These are phyloP conservation scores for Elysia chlorotica DNA, from an alignment of 1,140 invertebrate genomes.

Conservation along the genomic window DNA sequence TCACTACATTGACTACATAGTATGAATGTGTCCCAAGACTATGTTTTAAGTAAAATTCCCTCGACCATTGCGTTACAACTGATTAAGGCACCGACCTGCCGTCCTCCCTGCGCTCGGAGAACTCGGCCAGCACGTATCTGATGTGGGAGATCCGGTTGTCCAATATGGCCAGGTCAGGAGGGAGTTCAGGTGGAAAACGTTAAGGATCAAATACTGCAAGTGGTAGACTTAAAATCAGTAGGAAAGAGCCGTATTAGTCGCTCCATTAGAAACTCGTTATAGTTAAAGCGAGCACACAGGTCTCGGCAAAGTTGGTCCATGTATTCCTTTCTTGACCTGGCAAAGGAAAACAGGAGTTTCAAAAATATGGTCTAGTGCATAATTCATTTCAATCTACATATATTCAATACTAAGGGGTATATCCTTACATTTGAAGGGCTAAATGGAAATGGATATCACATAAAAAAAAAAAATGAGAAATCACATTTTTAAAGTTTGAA, in stretches of 20 bases:
- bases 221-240: conserved; percentile 66
- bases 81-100: conserved; percentile 69
- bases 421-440: too few species aligned
- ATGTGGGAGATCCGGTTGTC: conserved; percentile 91
- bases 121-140: conserved; percentile 85
- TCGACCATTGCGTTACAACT: too few species aligned
- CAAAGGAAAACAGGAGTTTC: neutral
- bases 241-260: conserved; percentile 93
- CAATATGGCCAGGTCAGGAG: conserved; percentile 79
- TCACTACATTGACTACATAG: too few species aligned
- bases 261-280: conserved; percentile 96
- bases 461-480: too few species aligned
- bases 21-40: too few species aligned
- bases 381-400: too few species aligned
- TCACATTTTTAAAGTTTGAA: too few species aligned
- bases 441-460: too few species aligned
- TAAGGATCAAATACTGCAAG: conserved; percentile 33
- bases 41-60: too few species aligned
- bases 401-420: too few species aligned
- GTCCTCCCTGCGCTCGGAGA: conserved; percentile 78
- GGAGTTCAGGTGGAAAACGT: conserved; percentile 37
- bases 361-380: neutral
- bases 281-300: conserved; percentile 91
- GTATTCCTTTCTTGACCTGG: conserved; percentile 81
- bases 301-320: conserved; percentile 79